phyloP scores from a whole-genome alignment of 1,140 invertebrate genomes.

The Bombus huntii region DNA sequence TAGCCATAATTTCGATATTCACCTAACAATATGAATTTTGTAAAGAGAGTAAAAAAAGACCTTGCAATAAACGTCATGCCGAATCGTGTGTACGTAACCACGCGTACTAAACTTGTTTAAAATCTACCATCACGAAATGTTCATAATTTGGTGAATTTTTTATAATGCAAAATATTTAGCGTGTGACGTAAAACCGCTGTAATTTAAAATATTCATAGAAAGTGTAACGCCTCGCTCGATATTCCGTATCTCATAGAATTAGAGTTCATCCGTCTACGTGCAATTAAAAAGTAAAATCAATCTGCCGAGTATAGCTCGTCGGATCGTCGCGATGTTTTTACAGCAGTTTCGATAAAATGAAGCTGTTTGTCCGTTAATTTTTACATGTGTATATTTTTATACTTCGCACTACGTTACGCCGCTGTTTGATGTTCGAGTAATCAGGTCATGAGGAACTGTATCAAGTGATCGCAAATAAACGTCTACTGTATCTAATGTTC shows the following conservation, averaged over 20 bases:
- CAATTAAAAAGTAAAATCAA: no score
- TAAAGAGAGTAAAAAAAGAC: no score
- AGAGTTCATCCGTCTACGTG: no score
- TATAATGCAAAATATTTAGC: not conserved
- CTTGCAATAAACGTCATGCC: not conserved
- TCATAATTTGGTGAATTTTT: no score
- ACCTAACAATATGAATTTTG: not conserved
- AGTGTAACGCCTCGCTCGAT: no score
- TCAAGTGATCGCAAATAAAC: conserved; percentile 7
- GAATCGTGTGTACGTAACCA: not conserved
- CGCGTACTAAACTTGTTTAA: not conserved
- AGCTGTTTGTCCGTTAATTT: not conserved
- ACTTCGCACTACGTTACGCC: not conserved
- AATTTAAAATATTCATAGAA: no score
- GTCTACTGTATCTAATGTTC: not conserved
- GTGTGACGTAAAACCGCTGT: no score
- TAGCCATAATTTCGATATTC: not conserved
- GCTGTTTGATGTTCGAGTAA: not conserved
- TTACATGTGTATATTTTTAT: not conserved
- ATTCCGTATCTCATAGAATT: no score
- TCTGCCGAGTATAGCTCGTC: no score
- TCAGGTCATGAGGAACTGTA: conserved; percentile 3
- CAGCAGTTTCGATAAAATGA: not conserved
- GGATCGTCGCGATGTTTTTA: no score
- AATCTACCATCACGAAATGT: not conserved